Evolutionary conservation across 2,797 vertebrate species (phyloP), one percentile per base, ranked within the genome.

Genomic region (Manis crassicaudata): DNA sequence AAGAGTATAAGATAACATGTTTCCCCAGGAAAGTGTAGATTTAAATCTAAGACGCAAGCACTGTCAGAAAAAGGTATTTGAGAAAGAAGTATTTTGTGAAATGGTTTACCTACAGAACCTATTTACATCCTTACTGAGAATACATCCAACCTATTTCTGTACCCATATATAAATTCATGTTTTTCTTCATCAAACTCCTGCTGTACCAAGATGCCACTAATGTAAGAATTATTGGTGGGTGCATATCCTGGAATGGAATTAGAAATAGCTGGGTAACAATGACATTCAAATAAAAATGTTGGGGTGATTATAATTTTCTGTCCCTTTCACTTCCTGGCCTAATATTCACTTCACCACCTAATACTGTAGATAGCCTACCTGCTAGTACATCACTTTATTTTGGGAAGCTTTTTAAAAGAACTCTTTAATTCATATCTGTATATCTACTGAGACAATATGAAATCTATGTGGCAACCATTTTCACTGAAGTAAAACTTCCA

Each of bases 21-120:
- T 91, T 83, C 46, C 35, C 52, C 67, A 76, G 58, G 56, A 83
- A 95, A 72, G 65, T 20, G 37, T 17, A 23, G 13, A 50, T 87
- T 95, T 88, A 90, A 90, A 93, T 82, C 62, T 35, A 92, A 92
- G 80, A 89, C 6, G 7, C 40, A 93, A 92, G 60, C 20, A 75
- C 68, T 32, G 76, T 81, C 82, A 90, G 29, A 92, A 83, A 63
- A 46, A 20, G 56, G 50, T 27, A 60, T 65, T 14, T 83, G 75
- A 92, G 85, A 63, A 73, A 62, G 63, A 46, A n/a, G 60, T 12
- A 50, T 11, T n/a, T 46, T 77, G 62, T 77, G n/a, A 20, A 86
- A 63, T 87, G 54, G 14, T 60, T 90, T 82, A 75, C 25, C 52
- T 88, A 14, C 14, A 63, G 79, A 80, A 70, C 27, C 11, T 17